Base-by-base conservation (phyloP, 2,888 invertebrate species). In the Meandrusa payeni region DNA sequence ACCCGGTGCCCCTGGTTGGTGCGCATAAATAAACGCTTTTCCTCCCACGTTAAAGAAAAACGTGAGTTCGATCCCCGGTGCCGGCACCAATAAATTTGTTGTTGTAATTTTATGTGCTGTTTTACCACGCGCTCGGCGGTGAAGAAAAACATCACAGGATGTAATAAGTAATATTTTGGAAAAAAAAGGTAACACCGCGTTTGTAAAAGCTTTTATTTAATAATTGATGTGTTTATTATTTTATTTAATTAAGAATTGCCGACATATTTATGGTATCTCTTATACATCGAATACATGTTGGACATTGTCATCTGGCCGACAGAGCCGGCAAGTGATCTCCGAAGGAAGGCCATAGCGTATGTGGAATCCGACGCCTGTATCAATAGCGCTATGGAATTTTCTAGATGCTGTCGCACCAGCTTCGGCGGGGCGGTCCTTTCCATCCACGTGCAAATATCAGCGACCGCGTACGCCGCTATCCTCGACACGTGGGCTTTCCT, bases 261-360 rank as follows among this genome's bases (percentile, higher is more conserved):
- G 33, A 76, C 77, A 64, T 87, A 88, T 48, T 88, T 88, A 68
- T 88, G 82, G 42, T 87, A 88, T 36, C 81, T 69, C 38, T 85
- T 88, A 54, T 87, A 88, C 69, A 74, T 73, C 6, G 73, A 69
- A 42, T 85, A 82, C 56, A 87, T 57, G 29, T 83, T 80, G 0
- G 72, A 72, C 63, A 87, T 64, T 0, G 87, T 82, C 55, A 71
- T 74, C 32, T 87, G 82, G 0, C 87, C 85, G 0, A 78, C 55
- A 0, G 66, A 49, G 0, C 80, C 80, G 0, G 81, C 83, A 1
- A 88, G 40, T 0, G 78, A 76, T 1, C 88, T 52, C 29, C 76
- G 70, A 1, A 88, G 46, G 59, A 88, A 88, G 0, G 85, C 73
- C 65, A 81, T 71, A 1, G 85, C 70, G 46, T 85, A 76, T 0